phyloP scores from a whole-genome alignment of 2,113 vertebrate species.

The Corvus cornix region DNA sequence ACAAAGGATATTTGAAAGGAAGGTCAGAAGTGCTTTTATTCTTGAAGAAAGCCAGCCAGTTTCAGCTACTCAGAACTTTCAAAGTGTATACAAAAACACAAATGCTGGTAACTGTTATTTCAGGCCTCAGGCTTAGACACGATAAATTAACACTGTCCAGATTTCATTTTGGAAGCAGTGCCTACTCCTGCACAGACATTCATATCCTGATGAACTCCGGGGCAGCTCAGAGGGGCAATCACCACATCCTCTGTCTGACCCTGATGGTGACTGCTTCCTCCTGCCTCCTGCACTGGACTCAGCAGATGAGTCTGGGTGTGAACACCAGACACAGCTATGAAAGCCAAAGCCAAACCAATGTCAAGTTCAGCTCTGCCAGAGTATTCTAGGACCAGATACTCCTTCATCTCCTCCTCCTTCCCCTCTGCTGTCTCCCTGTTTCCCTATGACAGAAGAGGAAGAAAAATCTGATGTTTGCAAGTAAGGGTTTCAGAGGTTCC shows the following conservation, averaged over 20 bases:
- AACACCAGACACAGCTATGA: background rate
- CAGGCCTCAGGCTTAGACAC: slow-evolving; percentile 8
- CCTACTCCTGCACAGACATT: background rate
- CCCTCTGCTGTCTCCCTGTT: background rate
- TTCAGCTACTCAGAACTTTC: slow-evolving; percentile 30
- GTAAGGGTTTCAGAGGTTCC: background rate
- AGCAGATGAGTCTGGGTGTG: background rate
- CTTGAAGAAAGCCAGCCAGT: background rate
- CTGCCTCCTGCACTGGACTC: background rate
- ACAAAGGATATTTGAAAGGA: slow-evolving; percentile 35
- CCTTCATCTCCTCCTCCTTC: background rate
- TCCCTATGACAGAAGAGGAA: background rate
- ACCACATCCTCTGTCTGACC: background rate
- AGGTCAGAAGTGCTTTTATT: slow-evolving; percentile 27
- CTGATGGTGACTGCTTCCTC: background rate
- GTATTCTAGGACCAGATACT: background rate
- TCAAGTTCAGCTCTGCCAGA: background rate
- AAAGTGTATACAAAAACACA: background rate
- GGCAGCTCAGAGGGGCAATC: background rate
- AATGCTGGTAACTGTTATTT: slow-evolving; percentile 16
- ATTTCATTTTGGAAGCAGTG: slow-evolving; percentile 7
- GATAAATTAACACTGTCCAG: slow-evolving; percentile 41
- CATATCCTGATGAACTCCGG: background rate
- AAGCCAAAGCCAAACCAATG: background rate
- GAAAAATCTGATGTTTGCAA: background rate